A percentile compares a stretch with the other conserved stretches of the same genome.
Evolutionary conservation across 2,797 vertebrate species (phyloP).

Genomic region (Huso huso): DNA sequence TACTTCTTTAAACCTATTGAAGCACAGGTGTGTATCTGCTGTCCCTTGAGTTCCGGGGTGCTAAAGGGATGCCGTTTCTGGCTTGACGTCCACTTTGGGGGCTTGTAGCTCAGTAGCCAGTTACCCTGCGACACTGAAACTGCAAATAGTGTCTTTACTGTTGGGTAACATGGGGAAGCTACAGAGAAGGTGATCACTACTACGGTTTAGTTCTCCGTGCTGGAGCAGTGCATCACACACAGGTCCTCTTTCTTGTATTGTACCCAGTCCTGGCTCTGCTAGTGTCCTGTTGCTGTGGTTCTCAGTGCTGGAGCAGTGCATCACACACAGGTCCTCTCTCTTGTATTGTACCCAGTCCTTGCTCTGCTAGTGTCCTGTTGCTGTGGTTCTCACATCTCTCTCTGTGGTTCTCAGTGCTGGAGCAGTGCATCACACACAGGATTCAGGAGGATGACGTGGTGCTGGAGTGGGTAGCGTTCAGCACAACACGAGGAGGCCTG

Average conservation of each 20-base stretch:
- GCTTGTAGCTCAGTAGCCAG: neutral
- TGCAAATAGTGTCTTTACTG: neutral
- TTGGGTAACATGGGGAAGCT: neutral
- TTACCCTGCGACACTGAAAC: neutral
- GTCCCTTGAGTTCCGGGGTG: no score
- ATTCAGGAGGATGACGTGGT: slow-evolving; percentile 53
- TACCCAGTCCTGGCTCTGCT: neutral
- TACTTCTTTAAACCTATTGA: no score
- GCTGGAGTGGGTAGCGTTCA: slow-evolving; percentile 73
- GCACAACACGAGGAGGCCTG: slow-evolving; percentile 47
- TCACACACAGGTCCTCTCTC: neutral
- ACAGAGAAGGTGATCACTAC: no score
- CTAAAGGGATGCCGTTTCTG: neutral
- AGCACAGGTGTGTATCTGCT: no score
- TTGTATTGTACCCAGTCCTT: neutral
- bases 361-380: neutral
- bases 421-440: slow-evolving; percentile 65
- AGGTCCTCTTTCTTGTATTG: neutral
- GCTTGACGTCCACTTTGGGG: neutral
- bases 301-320: neutral
- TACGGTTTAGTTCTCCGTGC: neutral
- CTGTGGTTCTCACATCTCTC: neutral
- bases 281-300: neutral
- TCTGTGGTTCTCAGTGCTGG: slow-evolving; percentile 58
- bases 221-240: neutral